These are phyloP conservation scores for Sebastes miniatus DNA, from an alignment of 2,797 vertebrate genomes.

Conservation along the genomic window DNA sequence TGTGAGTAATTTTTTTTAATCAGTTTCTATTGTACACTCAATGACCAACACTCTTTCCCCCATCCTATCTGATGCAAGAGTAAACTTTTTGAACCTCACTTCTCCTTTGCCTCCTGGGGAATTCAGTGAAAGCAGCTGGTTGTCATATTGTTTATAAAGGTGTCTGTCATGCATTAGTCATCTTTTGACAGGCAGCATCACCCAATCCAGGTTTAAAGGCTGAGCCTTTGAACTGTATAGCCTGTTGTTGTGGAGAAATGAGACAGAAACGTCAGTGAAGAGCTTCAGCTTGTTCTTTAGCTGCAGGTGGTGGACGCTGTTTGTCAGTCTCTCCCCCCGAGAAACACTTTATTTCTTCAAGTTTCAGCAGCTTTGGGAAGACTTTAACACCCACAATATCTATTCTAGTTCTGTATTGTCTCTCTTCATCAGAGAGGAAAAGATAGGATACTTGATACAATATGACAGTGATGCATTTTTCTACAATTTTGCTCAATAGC, in stretches of 20 bases:
- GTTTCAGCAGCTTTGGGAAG: background rate
- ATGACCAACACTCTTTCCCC: background rate
- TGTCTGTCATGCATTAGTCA: conserved; percentile 57
- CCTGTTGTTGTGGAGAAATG: conserved; percentile 46
- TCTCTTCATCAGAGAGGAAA: background rate
- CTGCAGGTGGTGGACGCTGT: conserved; percentile 46
- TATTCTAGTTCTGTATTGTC: background rate
- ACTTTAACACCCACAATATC: background rate
- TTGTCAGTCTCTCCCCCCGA: background rate
- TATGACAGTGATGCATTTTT: background rate
- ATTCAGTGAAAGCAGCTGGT: conserved; percentile 11
- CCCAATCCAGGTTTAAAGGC: conserved; percentile 46
- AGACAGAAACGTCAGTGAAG: conserved; percentile 47
- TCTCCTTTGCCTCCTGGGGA: conserved; percentile 6
- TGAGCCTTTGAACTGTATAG: conserved; percentile 59
- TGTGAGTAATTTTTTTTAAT: background rate
- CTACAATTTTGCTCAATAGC: background rate
- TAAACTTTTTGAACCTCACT: background rate
- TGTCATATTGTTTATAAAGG: conserved; percentile 62
- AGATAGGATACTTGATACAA: background rate
- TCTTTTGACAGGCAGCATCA: conserved; percentile 62
- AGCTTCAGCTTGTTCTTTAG: conserved; percentile 20
- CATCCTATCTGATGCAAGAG: background rate
- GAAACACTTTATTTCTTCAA: background rate
- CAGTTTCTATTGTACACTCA: background rate